These are phyloP conservation scores for Zonitis immaculata DNA, from an alignment of 2,888 invertebrate species.

Conservation along the genomic window DNA sequence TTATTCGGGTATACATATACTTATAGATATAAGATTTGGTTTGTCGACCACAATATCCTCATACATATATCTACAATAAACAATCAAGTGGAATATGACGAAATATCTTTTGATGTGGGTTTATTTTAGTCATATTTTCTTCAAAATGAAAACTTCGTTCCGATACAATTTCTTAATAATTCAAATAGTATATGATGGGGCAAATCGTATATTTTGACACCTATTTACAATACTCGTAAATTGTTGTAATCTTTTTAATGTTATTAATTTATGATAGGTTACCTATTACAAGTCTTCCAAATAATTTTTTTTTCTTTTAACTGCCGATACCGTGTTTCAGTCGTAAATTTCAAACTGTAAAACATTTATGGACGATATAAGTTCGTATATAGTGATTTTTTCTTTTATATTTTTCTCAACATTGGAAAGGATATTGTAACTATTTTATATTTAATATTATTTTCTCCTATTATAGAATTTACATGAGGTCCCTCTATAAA, in stretches of 20 bases:
- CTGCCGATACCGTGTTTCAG: constrained; percentile 5
- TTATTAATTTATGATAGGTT: constrained; percentile 21
- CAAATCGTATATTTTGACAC: constrained; percentile 18
- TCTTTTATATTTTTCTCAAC: neutral
- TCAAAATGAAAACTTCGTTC: no score
- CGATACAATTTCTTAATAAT: no score
- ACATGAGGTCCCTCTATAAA: constrained; percentile 5
- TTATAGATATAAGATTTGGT: neutral
- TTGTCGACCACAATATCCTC: neutral
- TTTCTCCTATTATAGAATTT: neutral
- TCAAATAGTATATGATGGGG: constrained; percentile 5
- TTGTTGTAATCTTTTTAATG: constrained; percentile 8
- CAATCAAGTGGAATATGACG: no score
- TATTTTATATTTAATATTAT: no score
- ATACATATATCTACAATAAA: neutral
- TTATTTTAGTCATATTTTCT: no score
- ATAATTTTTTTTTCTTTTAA: constrained; percentile 5
- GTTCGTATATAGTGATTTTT: constrained; percentile 8
- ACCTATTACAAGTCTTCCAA: constrained; percentile 8
- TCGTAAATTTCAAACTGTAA: constrained; percentile 5
- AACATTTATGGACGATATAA: constrained; percentile 12
- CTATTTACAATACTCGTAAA: constrained; percentile 23
- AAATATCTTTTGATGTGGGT: neutral
- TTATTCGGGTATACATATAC: no score
- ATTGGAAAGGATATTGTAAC: neutral